Conservation (phyloP, 37 sponge, comb jelly and placozoan genomes). For the Agelas oroides region DNA sequence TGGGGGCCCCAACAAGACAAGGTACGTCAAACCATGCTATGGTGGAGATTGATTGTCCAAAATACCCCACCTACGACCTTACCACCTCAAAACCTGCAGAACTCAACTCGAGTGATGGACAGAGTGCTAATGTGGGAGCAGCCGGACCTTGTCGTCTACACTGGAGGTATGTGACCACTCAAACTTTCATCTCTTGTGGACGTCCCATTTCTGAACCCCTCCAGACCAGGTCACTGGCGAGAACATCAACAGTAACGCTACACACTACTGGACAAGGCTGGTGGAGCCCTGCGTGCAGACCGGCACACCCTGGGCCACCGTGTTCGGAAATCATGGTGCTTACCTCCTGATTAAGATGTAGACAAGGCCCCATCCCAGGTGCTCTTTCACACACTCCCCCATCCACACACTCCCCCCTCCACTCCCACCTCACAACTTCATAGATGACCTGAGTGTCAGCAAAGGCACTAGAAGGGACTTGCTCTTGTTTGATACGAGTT, state of each 20-base stretch:
- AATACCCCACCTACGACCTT: too few relatives aligned
- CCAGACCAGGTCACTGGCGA: conserved; percentile 66
- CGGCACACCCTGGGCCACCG: conserved; percentile 58
- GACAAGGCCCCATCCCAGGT: too few relatives aligned
- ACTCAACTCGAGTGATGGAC: conserved; percentile 69
- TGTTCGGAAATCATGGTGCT: conserved; percentile 74
- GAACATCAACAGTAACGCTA: conserved; percentile 62
- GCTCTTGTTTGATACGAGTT: conserved; percentile 27
- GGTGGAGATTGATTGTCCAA: too few relatives aligned
- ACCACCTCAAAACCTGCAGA: too few relatives aligned
- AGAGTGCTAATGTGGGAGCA: conserved; percentile 42
- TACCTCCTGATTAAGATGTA: too few relatives aligned
- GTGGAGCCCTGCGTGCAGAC: conserved; percentile 49
- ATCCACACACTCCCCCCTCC: background rate
- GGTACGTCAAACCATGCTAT: too few relatives aligned
- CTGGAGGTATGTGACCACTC: conserved; percentile 26
- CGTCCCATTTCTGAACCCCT: background rate
- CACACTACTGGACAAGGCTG: conserved; percentile 54
- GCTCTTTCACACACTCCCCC: too few relatives aligned
- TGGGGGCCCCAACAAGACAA: conserved; percentile 71
- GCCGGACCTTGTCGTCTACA: conserved; percentile 63
- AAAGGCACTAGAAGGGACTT: conserved; percentile 28
- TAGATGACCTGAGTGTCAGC: conserved; percentile 32
- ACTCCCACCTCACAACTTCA: background rate
- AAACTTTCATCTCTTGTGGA: too few relatives aligned